phyloP scores from a whole-genome alignment of 2,113 vertebrate species.

The Erpornis zantholeuca region DNA sequence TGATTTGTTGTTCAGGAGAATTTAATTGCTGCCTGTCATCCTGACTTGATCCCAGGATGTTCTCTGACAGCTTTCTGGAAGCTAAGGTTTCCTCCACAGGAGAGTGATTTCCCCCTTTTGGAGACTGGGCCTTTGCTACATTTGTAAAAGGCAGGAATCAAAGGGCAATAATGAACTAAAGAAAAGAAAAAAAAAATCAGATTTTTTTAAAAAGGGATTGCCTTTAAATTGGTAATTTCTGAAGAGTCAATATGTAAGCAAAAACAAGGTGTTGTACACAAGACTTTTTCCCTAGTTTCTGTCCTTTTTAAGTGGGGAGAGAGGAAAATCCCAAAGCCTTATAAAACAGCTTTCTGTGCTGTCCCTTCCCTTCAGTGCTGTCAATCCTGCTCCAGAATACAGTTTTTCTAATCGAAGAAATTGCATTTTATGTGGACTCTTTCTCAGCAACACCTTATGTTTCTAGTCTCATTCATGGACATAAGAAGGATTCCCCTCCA shows the following conservation, averaged over 20 bases:
- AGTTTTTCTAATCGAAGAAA: neutral
- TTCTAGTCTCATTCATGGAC: neutral
- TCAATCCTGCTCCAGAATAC: neutral
- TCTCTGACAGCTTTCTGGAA: neutral
- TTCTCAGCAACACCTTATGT: neutral
- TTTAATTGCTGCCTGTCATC: neutral
- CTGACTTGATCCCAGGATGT: neutral
- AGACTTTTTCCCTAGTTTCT: neutral
- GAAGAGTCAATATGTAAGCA: neutral
- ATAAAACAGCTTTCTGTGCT: neutral
- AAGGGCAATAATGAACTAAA: neutral
- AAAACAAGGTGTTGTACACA: neutral
- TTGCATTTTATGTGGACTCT: neutral
- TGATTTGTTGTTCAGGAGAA: slow-evolving; percentile 19
- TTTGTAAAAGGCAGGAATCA: neutral
- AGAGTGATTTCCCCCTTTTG: neutral
- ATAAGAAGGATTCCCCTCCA: neutral
- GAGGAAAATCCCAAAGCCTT: neutral
- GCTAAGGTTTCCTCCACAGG: neutral
- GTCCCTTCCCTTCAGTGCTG: neutral
- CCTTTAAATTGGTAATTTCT: neutral
- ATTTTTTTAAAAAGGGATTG: neutral
- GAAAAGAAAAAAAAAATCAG: neutral
- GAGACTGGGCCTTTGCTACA: neutral
- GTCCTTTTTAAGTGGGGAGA: neutral